Conservation (phyloP, 2,113 vertebrate genomes). For the Ptyas mucosa region DNA sequence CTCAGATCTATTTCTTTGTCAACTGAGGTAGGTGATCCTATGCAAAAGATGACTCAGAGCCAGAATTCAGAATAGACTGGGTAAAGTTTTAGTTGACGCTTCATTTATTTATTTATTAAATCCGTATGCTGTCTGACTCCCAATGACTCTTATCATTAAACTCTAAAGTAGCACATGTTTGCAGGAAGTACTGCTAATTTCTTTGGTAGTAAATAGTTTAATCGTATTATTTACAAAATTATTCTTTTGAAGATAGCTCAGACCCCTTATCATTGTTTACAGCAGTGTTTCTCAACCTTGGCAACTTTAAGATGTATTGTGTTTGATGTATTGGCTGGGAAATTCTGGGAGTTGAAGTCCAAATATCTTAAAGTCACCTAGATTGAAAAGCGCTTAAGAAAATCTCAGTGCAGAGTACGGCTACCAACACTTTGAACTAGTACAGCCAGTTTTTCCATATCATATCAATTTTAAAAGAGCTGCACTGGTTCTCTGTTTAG, state of each 20-base stretch:
- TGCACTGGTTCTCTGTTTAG: neutral
- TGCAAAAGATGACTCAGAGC: neutral
- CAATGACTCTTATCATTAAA: neutral
- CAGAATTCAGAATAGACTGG: neutral
- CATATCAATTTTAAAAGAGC: neutral
- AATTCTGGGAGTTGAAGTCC: neutral
- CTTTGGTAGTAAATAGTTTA: neutral
- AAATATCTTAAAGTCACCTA: neutral
- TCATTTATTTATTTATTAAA: neutral
- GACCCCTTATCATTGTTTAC: neutral
- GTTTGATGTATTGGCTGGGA: neutral
- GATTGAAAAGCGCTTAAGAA: neutral
- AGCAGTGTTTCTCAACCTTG: neutral
- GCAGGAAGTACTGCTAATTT: neutral
- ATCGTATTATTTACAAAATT: neutral
- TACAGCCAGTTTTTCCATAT: neutral
- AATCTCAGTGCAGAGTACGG: neutral
- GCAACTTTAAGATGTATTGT: neutral
- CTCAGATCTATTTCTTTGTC: neutral
- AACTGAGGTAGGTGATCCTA: neutral
- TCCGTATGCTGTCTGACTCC: neutral
- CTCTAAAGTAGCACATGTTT: neutral
- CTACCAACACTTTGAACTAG: neutral
- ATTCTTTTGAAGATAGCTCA: neutral
- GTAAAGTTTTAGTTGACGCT: neutral